Conservation (phyloP, 2,113 vertebrate genomes). For the Thomomys bottae region DNA sequence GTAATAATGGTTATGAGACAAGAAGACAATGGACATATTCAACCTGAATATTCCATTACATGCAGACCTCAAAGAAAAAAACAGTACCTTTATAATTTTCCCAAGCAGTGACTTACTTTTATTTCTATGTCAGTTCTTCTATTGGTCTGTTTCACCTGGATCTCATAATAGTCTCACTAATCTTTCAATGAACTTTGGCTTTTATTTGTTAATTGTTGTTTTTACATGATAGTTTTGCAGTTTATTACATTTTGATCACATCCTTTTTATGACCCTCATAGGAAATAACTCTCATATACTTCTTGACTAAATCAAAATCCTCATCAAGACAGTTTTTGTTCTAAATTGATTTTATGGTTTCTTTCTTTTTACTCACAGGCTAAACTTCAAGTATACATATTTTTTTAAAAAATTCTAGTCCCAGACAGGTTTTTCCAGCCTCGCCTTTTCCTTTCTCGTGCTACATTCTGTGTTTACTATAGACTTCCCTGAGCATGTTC, state of each 20-base stretch:
- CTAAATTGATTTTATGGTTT: neutral
- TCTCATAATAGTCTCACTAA: neutral
- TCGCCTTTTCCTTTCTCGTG: neutral
- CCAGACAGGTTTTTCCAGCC: neutral
- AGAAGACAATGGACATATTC: neutral
- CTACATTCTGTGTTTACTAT: neutral
- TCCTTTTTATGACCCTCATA: neutral
- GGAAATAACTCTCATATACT: neutral
- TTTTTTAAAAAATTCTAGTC: neutral
- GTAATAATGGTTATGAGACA: fast-evolving
- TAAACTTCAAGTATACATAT: neutral
- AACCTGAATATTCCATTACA: neutral
- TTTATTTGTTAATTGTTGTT: neutral
- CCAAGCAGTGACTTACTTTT: neutral
- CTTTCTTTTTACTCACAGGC: neutral
- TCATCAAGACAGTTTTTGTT: neutral
- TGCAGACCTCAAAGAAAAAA: neutral
- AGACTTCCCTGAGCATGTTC: neutral
- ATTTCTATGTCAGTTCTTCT: neutral
- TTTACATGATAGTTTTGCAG: too few relatives aligned
- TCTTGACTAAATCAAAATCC: neutral
- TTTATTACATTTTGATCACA: neutral
- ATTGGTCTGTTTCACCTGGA: neutral
- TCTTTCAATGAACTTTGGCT: neutral
- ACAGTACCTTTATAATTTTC: neutral